Conservation (phyloP, 2,113 vertebrate species). For the Passerina amoena region DNA sequence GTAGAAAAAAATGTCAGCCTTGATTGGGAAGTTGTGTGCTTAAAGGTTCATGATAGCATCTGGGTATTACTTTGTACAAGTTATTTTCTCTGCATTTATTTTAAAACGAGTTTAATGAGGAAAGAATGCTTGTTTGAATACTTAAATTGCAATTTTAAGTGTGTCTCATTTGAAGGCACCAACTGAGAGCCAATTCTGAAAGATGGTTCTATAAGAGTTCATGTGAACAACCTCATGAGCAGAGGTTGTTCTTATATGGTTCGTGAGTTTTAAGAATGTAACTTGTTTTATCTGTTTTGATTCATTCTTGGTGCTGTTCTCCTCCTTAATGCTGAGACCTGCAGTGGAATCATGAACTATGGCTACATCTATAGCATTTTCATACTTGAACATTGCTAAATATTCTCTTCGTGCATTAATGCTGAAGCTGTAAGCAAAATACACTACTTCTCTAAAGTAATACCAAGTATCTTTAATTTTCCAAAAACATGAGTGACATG, state of each 20-base stretch:
- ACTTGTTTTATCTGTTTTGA: not conserved
- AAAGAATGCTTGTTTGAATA: not conserved
- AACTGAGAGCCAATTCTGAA: not conserved
- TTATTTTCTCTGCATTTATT: not conserved
- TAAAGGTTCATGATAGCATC: not conserved
- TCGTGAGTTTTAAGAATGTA: not conserved
- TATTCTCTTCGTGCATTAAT: not conserved
- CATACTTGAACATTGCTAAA: not conserved
- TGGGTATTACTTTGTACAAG: not conserved
- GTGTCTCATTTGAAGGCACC: not conserved
- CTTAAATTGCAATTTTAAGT: not conserved
- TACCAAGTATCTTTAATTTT: not conserved
- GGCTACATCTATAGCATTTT: not conserved
- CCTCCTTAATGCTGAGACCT: not conserved
- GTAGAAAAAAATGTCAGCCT: not conserved
- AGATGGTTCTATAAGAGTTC: not conserved
- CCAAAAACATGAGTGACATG: not conserved
- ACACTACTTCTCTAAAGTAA: not conserved
- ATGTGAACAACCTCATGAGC: not conserved
- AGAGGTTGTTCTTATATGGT: not conserved
- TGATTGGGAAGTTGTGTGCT: not conserved
- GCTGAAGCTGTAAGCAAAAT: not conserved
- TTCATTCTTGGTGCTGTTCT: not conserved
- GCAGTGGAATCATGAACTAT: not conserved
- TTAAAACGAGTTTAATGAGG: not conserved